Conservation (phyloP, 2,888 invertebrate genomes). For the Zygaena filipendulae region DNA sequence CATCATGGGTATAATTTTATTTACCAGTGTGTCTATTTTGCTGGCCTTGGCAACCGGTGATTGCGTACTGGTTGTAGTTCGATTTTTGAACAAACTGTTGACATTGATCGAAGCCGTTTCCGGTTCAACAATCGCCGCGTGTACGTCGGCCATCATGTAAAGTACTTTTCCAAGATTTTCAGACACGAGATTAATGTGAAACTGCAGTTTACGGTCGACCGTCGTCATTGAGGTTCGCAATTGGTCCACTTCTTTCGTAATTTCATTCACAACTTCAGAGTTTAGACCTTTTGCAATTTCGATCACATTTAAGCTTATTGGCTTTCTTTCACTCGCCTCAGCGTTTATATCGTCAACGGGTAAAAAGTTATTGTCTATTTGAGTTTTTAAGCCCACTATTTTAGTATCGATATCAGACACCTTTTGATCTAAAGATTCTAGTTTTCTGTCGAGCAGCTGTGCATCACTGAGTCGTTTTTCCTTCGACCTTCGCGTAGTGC, state of each 20-base stretch:
- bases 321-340: constrained; percentile 88
- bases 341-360: constrained; percentile 86
- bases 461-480: constrained; percentile 36
- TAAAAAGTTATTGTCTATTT: constrained; percentile 84
- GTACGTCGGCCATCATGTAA: constrained; percentile 83
- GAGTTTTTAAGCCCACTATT: constrained; percentile 80
- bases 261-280: constrained; percentile 81
- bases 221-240: constrained; percentile 80
- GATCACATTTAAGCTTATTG: constrained; percentile 83
- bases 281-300: constrained; percentile 88
- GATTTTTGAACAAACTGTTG: constrained; percentile 58
- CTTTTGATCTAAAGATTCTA: constrained; percentile 83
- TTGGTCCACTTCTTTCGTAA: constrained; percentile 83
- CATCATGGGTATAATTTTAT: constrained; percentile 86
- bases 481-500: constrained; percentile 23
- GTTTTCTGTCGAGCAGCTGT: constrained; percentile 70
- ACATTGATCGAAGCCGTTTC: constrained; percentile 65
- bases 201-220: constrained; percentile 84
- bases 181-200: constrained; percentile 84
- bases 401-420: constrained; percentile 86
- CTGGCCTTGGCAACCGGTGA: constrained; percentile 71
- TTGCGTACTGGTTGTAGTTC: constrained; percentile 70
- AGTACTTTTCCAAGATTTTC: constrained; percentile 84
- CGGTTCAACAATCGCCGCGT: constrained; percentile 85
- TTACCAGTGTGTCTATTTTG: constrained; percentile 83